Percentiles rank a stretch among this genome's conserved stretches.
These are phyloP conservation scores for Allygus modestus DNA, from an alignment of 2,888 invertebrate species.

Conservation along the genomic window DNA sequence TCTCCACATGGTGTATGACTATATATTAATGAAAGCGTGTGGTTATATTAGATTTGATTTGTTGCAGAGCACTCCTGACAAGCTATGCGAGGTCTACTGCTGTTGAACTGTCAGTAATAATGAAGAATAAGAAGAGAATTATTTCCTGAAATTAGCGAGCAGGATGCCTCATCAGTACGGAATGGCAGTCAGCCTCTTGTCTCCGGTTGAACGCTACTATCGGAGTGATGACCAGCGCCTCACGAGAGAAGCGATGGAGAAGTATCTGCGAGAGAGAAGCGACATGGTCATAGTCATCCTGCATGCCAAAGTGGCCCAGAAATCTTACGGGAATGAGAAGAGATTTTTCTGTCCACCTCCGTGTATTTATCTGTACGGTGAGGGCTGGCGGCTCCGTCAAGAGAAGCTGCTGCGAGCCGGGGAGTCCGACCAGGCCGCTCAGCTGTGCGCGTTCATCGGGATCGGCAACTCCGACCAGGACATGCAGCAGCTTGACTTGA, in stretches of 20 bases:
- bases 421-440: constrained; percentile 80
- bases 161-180: constrained; percentile 90
- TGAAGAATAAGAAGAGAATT: constrained; percentile 31
- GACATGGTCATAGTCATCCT: constrained; percentile 98
- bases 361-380: constrained; percentile 98
- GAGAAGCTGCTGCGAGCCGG: constrained; percentile 95
- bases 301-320: constrained; percentile 99
- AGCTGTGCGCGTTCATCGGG: constrained; percentile 99
- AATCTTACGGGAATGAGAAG: constrained; percentile 99
- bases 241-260: constrained; percentile 96
- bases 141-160: not conserved
- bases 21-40: too few relatives aligned
- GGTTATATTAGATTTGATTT: not conserved
- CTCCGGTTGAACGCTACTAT: constrained; percentile 69
- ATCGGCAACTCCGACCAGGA: constrained; percentile 99
- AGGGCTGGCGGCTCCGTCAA: constrained; percentile 97
- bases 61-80: not conserved
- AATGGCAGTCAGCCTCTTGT: constrained; percentile 69
- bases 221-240: constrained; percentile 82
- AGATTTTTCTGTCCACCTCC: constrained; percentile 99
- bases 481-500: constrained; percentile 98
- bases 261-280: constrained; percentile 94
- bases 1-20: too few relatives aligned
- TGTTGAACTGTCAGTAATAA: not conserved
- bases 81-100: not conserved